Evolutionary conservation across 2,797 vertebrate genomes (phyloP), one percentile per base, ranked within the genome.

Genomic region (Ptychobarbus kaznakovi): DNA sequence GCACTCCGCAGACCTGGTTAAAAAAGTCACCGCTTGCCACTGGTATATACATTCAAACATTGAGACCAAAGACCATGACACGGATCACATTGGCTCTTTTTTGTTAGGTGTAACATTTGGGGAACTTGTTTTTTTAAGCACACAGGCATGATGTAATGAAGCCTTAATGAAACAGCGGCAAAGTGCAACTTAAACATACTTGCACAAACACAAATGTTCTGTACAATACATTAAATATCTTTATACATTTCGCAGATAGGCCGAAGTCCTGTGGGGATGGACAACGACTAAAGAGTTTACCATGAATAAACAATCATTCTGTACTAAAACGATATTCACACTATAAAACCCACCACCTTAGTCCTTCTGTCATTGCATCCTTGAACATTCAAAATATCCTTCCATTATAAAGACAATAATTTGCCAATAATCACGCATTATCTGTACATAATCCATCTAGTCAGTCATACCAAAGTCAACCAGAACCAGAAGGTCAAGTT

Each of bases 281-380:
- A 73, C 44, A 51, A 56, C 35, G 10, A 44, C 42, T 53, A 18
- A 73, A 63, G 42, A 85, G 56, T 65, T 85, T 44, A 92, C 90
- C 90, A 81, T 53, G 28, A 87, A 85, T 32, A 90, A 88, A 84
- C 69, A 80, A 79, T 78, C 77, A 76, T 51, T 49, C n/a, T 51
- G 77, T 85, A 73, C 83, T 80, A 85, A 76, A 89, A 85, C 58
- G 35, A 91, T 89, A 90, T 93, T 94, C 92, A 94, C 92, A 93
- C 93, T 93, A 91, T 92, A 91, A 93, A 92, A 94, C 93, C 94
- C 93, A 92, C 91, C 76, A 92, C 84, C 87, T 92, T 87, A 90
- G 90, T 89, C 87, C 87, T 84, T 90, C 86, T 83, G 75, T 90
- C 93, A 93, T 93, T 95, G 91, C 94, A 93, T 92, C 92, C 92